phyloP scores from a whole-genome alignment of 53 echinoderm and acorn worm species.

The Holothuria leucospilota region DNA sequence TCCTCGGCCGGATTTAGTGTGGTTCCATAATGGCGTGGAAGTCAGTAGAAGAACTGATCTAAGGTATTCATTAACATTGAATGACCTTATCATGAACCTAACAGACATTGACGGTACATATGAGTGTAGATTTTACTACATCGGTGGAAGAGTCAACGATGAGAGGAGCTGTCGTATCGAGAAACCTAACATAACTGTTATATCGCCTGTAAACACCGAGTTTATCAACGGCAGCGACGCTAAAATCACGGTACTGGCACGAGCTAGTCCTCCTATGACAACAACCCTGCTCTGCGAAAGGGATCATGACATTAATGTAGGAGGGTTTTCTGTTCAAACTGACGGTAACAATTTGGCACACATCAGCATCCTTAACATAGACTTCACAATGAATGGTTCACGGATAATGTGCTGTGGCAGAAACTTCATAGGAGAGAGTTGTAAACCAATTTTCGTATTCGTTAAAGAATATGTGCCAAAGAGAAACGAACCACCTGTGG shows the following conservation, averaged over 20 bases:
- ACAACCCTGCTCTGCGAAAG: not conserved
- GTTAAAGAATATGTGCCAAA: no score
- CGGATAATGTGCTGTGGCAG: not conserved
- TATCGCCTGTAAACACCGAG: no score
- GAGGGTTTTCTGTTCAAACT: not conserved
- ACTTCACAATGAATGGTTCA: conserved; percentile 12
- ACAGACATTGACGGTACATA: not conserved
- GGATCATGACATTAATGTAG: not conserved
- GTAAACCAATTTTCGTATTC: no score
- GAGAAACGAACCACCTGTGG: no score
- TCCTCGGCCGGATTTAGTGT: no score
- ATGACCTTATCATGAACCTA: not conserved
- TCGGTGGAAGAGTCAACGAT: not conserved
- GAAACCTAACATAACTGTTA: not conserved
- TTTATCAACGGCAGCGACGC: not conserved
- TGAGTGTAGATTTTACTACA: conserved; percentile 8
- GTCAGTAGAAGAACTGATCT: no score
- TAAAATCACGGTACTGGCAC: not conserved
- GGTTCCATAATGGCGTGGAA: no score
- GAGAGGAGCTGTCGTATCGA: conserved; percentile 1
- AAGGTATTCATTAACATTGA: not conserved
- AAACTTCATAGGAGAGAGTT: not conserved
- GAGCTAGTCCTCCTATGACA: not conserved
- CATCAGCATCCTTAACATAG: not conserved
- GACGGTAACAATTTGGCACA: not conserved